Evolutionary conservation across 1,140 invertebrate species (phyloP).

Genomic region (Euwallacea similis): DNA sequence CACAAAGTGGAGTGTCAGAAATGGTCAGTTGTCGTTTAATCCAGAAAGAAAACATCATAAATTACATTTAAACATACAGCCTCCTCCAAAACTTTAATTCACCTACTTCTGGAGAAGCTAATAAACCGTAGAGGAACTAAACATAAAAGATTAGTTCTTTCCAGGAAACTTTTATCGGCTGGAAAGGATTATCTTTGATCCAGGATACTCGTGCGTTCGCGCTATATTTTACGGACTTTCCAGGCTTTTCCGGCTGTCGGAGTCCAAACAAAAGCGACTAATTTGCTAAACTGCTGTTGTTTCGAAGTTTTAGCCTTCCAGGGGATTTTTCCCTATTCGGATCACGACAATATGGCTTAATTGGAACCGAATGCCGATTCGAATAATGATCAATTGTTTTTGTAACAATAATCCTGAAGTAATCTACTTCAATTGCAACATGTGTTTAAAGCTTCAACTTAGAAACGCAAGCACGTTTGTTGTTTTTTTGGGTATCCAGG

Average conservation of each 20-base stretch:
- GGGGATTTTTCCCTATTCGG: slow-evolving; percentile 7
- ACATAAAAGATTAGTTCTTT: slow-evolving; percentile 27
- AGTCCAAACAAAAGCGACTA: slow-evolving; percentile 31
- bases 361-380: slow-evolving; percentile 22
- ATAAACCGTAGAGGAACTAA: slow-evolving; percentile 1
- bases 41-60: too few relatives aligned
- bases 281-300: slow-evolving; percentile 35
- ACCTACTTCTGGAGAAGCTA: too few relatives aligned
- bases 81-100: too few relatives aligned
- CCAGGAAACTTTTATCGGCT: slow-evolving; percentile 19
- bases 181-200: slow-evolving; percentile 31
- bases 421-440: neutral
- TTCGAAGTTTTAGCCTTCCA: slow-evolving; percentile 12
- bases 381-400: slow-evolving; percentile 10
- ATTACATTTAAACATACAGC: too few relatives aligned
- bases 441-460: neutral
- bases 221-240: slow-evolving; percentile 33
- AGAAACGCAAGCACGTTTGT: neutral
- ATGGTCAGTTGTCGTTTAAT: neutral
- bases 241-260: slow-evolving; percentile 22
- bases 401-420: neutral
- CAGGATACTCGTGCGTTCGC: slow-evolving; percentile 20
- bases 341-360: slow-evolving; percentile 29
- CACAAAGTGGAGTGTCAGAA: neutral
- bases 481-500: neutral